Percentiles rank a stretch among this genome's conserved stretches.
These are phyloP conservation scores for Gortyna flavago DNA, from an alignment of 2,888 invertebrate species.

Conservation along the genomic window DNA sequence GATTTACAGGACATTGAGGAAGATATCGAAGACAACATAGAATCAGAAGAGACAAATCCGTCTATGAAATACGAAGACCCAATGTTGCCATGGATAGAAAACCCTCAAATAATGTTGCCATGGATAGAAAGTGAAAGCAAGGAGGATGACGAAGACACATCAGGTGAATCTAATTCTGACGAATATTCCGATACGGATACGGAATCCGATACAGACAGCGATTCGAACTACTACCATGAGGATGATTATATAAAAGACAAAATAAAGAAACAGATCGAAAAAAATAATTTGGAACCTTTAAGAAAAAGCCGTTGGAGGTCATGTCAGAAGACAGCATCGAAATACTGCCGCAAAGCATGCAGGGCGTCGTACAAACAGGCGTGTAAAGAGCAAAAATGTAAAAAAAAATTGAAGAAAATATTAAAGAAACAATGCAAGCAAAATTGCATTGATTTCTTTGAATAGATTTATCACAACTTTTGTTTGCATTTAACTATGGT, in stretches of 20 bases:
- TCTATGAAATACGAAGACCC: not conserved
- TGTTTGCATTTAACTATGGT: not conserved
- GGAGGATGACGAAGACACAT: constrained; percentile 21
- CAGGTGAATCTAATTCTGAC: constrained; percentile 47
- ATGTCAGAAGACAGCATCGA: constrained; percentile 30
- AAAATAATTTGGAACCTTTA: constrained; percentile 1
- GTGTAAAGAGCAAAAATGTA: constrained; percentile 14
- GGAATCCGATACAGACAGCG: constrained; percentile 20
- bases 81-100: constrained; percentile 19
- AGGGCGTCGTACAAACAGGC: constrained; percentile 20
- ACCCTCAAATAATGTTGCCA: constrained; percentile 24
- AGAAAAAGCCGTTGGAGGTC: constrained; percentile 37
- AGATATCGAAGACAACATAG: not conserved
- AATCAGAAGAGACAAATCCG: constrained; percentile 10
- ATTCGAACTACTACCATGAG: constrained; percentile 41
- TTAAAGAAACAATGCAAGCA: constrained; percentile 72
- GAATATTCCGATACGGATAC: constrained; percentile 31
- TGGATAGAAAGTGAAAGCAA: constrained; percentile 2
- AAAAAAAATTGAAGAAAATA: not conserved
- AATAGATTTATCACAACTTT: not conserved
- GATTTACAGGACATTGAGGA: constrained; percentile 24
- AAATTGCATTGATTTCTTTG: constrained; percentile 61
- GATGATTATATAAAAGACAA: constrained; percentile 28
- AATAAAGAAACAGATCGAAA: not conserved
- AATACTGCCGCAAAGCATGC: constrained; percentile 41